Percentiles rank a stretch among this genome's conserved stretches.
These are phyloP conservation scores for Tamias sibiricus DNA, from an alignment of 2,113 vertebrate genomes.

Conservation along the genomic window DNA sequence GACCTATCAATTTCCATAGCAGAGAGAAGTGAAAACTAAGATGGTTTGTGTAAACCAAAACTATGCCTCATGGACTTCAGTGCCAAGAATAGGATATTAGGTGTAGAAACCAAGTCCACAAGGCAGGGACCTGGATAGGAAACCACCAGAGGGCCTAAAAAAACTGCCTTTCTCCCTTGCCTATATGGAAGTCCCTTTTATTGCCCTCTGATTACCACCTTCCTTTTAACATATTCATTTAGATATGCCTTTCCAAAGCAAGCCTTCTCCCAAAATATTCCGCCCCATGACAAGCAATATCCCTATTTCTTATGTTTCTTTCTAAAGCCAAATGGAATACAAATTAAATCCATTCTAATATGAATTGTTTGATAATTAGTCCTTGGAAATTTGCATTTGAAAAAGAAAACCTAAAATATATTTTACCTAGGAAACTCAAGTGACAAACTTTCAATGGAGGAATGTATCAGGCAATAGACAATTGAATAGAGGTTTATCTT, in stretches of 20 bases:
- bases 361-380: not conserved
- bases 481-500: not conserved
- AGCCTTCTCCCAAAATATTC: not conserved
- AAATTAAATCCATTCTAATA: not conserved
- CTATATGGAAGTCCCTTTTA: not conserved
- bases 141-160: not conserved
- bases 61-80: not conserved
- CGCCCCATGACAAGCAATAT: not conserved
- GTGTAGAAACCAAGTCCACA: not conserved
- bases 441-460: not conserved
- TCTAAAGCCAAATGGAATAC: conserved; percentile 10
- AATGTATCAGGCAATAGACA: not conserved
- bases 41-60: not conserved
- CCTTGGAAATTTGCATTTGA: not conserved
- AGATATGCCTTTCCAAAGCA: not conserved
- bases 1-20: not conserved
- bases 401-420: conserved; percentile 26
- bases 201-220: not conserved
- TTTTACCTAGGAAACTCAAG: not conserved
- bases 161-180: not conserved
- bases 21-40: not conserved
- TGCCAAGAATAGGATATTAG: not conserved
- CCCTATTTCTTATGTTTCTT: not conserved
- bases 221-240: not conserved
- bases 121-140: not conserved